Evolutionary conservation across 2,113 vertebrate genomes (phyloP), one percentile per base, ranked within the genome.

Genomic region (Gorsachius goisagi): DNA sequence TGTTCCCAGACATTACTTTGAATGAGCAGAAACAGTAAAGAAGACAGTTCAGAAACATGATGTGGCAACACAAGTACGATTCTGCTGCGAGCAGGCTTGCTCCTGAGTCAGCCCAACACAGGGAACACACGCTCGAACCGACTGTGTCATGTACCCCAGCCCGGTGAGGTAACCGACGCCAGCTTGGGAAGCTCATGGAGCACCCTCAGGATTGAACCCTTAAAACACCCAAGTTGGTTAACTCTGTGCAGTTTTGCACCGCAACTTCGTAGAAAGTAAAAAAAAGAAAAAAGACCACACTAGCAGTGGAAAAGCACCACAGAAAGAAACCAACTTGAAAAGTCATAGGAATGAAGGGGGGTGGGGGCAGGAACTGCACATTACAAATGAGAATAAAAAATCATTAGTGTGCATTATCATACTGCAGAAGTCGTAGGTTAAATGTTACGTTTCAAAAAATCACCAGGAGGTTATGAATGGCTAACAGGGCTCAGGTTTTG

Each of bases 31-130:
- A 74, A 66, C 44, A 16, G n/a, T 17, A n/a, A 72, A 82, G 49
- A 62, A 44, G 2, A 28, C 1, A 22, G 49, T 56, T 39, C 64
- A 88, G 60, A 67, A 71, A 30, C 59, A 71, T 37, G 1, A 28
- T 13, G 16, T 1, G 9, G 41, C 24, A 47, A 44, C 0, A 14
- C 2, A 1, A 27, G n/a, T 8, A 22, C 0, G 15, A 37, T 21
- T 41, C 44, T 49, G 76, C 30, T 12, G 22, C 3, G 27, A 67
- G 35, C 16, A 76, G 33, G 26, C 18, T 6, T 23, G 64, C 50
- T 81, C 52, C 60, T 1, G 9, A 41, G 37, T 37, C 69, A 78
- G 86, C 55, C 28, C 47, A 28, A 12, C 18, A 19, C n/a, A 16
- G 75, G 47, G 33, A 67, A 39, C 41, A 52, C 41, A 12, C 1